Evolutionary conservation across 2,888 invertebrate species (phyloP).

Genomic region (Synergus umbraculus): DNA sequence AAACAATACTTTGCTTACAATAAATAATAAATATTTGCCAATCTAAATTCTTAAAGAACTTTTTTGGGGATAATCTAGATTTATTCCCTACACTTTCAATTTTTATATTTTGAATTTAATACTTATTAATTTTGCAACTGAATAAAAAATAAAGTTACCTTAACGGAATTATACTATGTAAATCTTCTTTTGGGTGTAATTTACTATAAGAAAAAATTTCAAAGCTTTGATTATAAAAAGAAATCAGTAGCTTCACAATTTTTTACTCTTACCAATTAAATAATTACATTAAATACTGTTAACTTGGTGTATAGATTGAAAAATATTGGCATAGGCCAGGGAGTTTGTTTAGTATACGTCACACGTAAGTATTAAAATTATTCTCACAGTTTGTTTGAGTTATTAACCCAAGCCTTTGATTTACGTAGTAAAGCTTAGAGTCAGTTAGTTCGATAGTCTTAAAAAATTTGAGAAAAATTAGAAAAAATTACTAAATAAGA

Average conservation of each 20-base stretch:
- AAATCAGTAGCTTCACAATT: neutral
- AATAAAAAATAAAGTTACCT: too few species aligned
- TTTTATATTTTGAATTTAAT: neutral
- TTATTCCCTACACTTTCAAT: neutral
- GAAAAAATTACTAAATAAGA: neutral
- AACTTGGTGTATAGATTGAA: neutral
- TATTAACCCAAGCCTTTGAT: neutral
- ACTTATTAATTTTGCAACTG: too few species aligned
- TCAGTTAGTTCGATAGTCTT: neutral
- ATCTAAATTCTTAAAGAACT: neutral
- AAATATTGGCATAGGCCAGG: slow-evolving; percentile 1
- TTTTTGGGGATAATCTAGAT: too few species aligned
- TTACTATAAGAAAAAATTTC: neutral
- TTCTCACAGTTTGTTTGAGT: neutral
- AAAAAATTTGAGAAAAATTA: neutral
- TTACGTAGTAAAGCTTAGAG: neutral
- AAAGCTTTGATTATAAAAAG: neutral
- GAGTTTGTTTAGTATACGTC: slow-evolving; percentile 9
- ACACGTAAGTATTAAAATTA: slow-evolving; percentile 27
- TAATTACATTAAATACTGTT: neutral
- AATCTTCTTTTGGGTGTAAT: neutral
- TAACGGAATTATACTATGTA: neutral
- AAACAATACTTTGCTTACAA: neutral
- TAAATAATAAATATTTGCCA: neutral
- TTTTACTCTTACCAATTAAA: neutral